Conservation (phyloP, 2,888 invertebrate species). For the Apotomis betuletana region DNA sequence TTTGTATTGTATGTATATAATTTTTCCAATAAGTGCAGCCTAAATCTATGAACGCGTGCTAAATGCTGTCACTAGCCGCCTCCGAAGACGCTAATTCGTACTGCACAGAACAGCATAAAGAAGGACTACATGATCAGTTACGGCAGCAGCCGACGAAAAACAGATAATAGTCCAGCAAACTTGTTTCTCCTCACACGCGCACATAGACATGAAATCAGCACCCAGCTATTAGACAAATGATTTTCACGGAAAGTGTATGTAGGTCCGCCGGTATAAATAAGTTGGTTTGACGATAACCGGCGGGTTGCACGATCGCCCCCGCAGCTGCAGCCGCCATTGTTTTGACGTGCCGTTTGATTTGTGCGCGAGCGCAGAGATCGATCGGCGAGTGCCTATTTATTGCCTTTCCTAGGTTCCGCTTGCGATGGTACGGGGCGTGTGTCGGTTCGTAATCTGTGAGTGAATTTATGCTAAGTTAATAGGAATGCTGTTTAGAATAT, state of each 20-base stretch:
- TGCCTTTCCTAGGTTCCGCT: constrained; percentile 63
- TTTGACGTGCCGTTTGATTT: constrained; percentile 77
- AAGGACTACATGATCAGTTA: too few species aligned
- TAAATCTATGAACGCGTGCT: too few species aligned
- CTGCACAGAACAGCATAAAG: too few species aligned
- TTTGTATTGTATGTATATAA: too few species aligned
- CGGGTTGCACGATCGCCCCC: constrained; percentile 74
- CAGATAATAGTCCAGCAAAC: not conserved
- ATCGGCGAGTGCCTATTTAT: constrained; percentile 72
- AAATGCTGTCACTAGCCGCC: too few species aligned
- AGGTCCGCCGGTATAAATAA: constrained; percentile 53
- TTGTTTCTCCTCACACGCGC: not conserved
- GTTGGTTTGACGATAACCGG: constrained; percentile 64
- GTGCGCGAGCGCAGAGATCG: constrained; percentile 73
- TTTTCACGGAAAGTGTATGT: constrained; percentile 50
- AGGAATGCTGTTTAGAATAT: constrained; percentile 23
- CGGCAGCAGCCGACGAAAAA: not conserved
- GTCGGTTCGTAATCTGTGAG: constrained; percentile 22
- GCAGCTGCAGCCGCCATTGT: constrained; percentile 71
- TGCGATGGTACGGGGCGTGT: constrained; percentile 31
- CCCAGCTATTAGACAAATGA: constrained; percentile 48
- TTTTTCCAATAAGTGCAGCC: too few species aligned
- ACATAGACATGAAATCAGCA: constrained; percentile 40
- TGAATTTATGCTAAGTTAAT: constrained; percentile 28
- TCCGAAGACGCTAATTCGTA: too few species aligned